A percentile compares a stretch with the other conserved stretches of the same genome.
phyloP scores from a whole-genome alignment of 1,140 invertebrate species.

The Rhopalosiphum padi region DNA sequence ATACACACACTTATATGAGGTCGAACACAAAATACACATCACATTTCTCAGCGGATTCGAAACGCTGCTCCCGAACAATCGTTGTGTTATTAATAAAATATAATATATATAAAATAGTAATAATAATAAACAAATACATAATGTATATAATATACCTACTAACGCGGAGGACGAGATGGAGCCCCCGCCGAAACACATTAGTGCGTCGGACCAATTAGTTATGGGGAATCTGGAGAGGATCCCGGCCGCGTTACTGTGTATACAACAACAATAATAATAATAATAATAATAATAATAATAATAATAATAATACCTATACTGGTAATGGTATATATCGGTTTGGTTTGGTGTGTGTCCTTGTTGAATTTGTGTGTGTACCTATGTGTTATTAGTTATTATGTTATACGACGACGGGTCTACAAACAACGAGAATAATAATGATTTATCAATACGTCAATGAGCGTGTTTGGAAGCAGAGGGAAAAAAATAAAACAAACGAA shows the following conservation, averaged over 20 bases:
- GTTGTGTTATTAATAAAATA: conserved; percentile 46
- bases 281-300: not conserved
- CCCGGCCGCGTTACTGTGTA: not conserved
- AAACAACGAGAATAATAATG: conserved; percentile 57
- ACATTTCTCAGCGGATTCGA: conserved; percentile 50
- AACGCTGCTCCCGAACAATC: conserved; percentile 37
- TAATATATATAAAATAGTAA: not conserved
- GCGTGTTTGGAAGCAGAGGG: not conserved
- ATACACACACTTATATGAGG: not conserved
- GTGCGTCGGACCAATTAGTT: conserved; percentile 53
- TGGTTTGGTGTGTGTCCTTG: conserved; percentile 54
- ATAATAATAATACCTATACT: not conserved
- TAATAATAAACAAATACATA: conserved; percentile 22
- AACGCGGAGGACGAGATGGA: too few relatives aligned
- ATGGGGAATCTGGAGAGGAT: conserved; percentile 46
- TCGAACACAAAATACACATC: conserved; percentile 40
- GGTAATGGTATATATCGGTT: conserved; percentile 18
- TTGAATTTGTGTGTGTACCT: conserved; percentile 27
- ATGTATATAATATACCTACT: not conserved
- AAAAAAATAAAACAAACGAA: conserved; percentile 43
- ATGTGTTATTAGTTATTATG: conserved; percentile 21
- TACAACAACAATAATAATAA: not conserved
- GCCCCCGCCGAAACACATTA: conserved; percentile 34
- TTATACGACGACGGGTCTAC: conserved; percentile 38
- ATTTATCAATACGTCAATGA: conserved; percentile 58